Evolutionary conservation across 1,140 invertebrate species (phyloP), one percentile per base, ranked within the genome.

Genomic region (Drosophila subobscura): DNA sequence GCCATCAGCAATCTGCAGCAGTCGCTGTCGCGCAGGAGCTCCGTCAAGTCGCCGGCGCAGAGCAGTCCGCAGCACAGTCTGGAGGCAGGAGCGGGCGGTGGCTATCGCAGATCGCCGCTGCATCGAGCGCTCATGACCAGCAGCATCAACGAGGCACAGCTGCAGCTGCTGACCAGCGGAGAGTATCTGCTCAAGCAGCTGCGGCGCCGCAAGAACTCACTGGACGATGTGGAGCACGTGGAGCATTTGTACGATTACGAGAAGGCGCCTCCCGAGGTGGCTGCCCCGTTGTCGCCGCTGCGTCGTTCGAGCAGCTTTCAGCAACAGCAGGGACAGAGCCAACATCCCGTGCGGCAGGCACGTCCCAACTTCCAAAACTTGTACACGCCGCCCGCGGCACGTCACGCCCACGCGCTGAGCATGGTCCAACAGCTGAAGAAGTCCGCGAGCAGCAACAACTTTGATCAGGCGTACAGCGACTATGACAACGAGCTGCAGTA

Each of bases 1-100:
- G 94, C 94, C 10, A 94, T 95, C 58, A 94, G 93, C 23, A 94
- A 94, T 60, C 92, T 95, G 4, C 78, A 81, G 57, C 94, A 95
- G 83, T 74, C 74, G 7, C 52, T 89, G 0, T 90, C 89, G 0
- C 85, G 91, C 5, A 74, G 90, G 1, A 91, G 90, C 57, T 91
- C 90, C 0, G 60, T 91, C 0, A 91, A 91, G 44, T 91, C 90
- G 12, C 89, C 86, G 37, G 77, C 90, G 0, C 75, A 77, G 50
- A 71, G 81, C 29, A 91, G 90, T 61, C 89, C 90, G 4, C 86
- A 91, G 71, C 90, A 90, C 10, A 91, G 84, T 16, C 33, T 91
- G 46, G 89, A 90, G 23, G 71, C 70, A 0, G 66, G 60, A 8
- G 58, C 45, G 0, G 73, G 58, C 23, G 86, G 71, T 29, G 66